A percentile compares a stretch with the other conserved stretches of the same genome.
Evolutionary conservation across 1,140 invertebrate genomes (phyloP).

Genomic region (Heliconius congener): DNA sequence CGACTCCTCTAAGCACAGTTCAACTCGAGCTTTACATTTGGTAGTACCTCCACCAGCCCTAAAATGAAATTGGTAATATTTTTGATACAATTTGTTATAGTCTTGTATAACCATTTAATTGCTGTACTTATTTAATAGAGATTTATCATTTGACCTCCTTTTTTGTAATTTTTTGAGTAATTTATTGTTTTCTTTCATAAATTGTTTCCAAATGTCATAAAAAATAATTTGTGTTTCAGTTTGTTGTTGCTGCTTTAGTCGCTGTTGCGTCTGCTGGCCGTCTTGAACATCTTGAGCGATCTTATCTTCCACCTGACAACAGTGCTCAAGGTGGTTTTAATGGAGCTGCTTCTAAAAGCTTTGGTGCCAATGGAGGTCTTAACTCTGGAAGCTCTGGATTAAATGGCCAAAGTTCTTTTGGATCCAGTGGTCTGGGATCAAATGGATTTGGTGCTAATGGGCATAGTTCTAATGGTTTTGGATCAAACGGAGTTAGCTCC

Average conservation of each 20-base stretch:
- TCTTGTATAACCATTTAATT: not conserved
- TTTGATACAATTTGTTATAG: not conserved
- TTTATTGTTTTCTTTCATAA: not conserved
- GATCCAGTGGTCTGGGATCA: slow-evolving; percentile 21
- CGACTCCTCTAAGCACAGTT: slow-evolving; percentile 58
- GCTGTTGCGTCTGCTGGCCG: slow-evolving; percentile 62
- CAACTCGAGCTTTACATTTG: slow-evolving; percentile 50
- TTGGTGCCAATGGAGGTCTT: slow-evolving; percentile 28
- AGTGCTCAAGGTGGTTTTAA: slow-evolving; percentile 24
- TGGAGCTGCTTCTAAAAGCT: slow-evolving; percentile 17
- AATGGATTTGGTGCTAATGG: slow-evolving; percentile 20
- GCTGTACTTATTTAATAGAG: not conserved
- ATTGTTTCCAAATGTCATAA: not conserved
- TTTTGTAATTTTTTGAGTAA: not conserved
- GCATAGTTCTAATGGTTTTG: slow-evolving; percentile 17
- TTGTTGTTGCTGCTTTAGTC: slow-evolving; percentile 60
- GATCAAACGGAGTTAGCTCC: slow-evolving; percentile 4
- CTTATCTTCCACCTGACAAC: slow-evolving; percentile 62
- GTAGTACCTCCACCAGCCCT: slow-evolving; percentile 23
- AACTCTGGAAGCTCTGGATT: slow-evolving; percentile 13
- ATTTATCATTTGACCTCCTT: not conserved
- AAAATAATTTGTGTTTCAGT: slow-evolving; percentile 45
- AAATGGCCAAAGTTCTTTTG: slow-evolving; percentile 7
- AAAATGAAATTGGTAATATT: slow-evolving; percentile 75
- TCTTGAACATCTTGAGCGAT: slow-evolving; percentile 66